Evolutionary conservation across 2,113 vertebrate genomes (phyloP).

Genomic region (Amblyornis subalaris): DNA sequence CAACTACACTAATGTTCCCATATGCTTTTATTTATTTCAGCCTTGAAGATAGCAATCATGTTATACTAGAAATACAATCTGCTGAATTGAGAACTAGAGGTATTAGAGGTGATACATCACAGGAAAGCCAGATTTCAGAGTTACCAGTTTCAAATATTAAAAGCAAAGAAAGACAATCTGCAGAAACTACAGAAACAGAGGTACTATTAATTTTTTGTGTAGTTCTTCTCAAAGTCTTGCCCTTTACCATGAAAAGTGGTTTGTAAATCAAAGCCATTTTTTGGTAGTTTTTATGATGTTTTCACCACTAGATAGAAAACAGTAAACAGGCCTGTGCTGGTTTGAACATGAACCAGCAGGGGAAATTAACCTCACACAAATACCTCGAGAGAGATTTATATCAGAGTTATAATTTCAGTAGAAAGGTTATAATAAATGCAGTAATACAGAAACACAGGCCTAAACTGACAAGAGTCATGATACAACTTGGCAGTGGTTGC

Average conservation of each 20-base stretch:
- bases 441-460: no score
- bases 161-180: not conserved
- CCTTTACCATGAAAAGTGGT: not conserved
- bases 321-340: not conserved
- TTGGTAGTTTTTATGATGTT: not conserved
- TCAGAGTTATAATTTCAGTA: no score
- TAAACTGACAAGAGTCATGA: no score
- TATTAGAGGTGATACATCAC: not conserved
- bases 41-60: not conserved
- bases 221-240: not conserved
- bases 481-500: no score
- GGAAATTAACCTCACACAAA: no score
- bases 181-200: not conserved
- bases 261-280: not conserved
- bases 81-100: not conserved
- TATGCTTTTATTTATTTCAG: conserved; percentile 38
- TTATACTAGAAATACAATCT: not conserved
- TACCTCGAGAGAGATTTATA: no score
- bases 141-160: not conserved
- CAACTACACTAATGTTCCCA: not conserved
- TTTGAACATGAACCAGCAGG: no score
- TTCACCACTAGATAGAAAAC: not conserved
- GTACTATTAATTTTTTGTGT: not conserved
- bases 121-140: not conserved
- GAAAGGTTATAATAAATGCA: no score